These are phyloP conservation scores for Pheosia tremula DNA, from an alignment of 2,888 invertebrate genomes.

Conservation along the genomic window DNA sequence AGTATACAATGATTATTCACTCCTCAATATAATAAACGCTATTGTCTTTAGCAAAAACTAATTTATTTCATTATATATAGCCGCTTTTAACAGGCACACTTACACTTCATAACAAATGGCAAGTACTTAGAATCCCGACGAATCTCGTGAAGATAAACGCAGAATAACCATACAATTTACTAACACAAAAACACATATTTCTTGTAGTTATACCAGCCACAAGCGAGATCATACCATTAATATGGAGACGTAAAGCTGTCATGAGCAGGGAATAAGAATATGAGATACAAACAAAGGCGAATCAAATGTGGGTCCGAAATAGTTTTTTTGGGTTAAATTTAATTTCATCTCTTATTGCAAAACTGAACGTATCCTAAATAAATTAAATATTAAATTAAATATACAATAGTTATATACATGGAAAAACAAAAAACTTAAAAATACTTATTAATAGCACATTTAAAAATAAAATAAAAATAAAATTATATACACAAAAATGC, in stretches of 20 bases:
- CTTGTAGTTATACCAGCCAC: conserved; percentile 32
- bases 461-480: no score
- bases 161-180: conserved; percentile 12
- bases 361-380: no score
- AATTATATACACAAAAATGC: no score
- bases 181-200: conserved; percentile 42
- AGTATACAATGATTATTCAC: neutral
- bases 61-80: conserved; percentile 13
- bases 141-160: conserved; percentile 14
- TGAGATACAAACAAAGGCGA: conserved; percentile 36
- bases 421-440: no score
- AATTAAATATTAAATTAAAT: no score
- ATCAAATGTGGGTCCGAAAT: conserved; percentile 23
- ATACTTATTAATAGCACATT: no score
- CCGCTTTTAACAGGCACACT: conserved; percentile 4
- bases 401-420: no score
- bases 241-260: conserved; percentile 49
- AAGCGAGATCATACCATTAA: conserved; percentile 49
- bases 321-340: neutral
- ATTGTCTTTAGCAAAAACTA: conserved; percentile 3
- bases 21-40: neutral
- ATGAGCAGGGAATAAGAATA: conserved; percentile 27
- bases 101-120: conserved; percentile 6
- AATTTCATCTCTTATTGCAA: neutral
- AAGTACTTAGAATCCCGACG: conserved; percentile 12